Evolutionary conservation across 2,797 vertebrate genomes (phyloP), one percentile per base, ranked within the genome.

Genomic region (Telmatherina bonti): DNA sequence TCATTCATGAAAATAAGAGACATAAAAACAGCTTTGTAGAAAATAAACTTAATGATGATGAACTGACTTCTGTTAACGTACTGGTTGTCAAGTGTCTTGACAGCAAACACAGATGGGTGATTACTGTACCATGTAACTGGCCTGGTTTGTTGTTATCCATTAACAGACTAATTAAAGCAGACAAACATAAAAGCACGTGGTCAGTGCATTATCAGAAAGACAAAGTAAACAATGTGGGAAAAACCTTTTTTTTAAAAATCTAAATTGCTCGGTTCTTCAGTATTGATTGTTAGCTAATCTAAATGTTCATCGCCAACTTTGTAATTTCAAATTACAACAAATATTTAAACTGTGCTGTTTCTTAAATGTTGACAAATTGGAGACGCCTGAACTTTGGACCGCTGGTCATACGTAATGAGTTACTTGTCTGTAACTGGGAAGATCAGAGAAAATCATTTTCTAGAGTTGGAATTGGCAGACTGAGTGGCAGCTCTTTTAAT

Each of bases 61-160:
- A 7, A 38, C 22, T 24, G 2, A 55, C 36, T 27, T 12, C 9
- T 24, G 18, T 20, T 7, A 64, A 65, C 45, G 18, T 36, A 30
- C 4, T n/a, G 13, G 35, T 22, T 2, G 51, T 22, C 15, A 6
- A 5, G 13, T 35, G 49, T 30, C 26, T 43, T 49, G 29, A 22
- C 24, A 47, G 12, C 29, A 30, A 70, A 53, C 18, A 2, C 2
- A 10, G 47, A 56, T 43, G 41, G 10, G 7, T 9, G 20, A 1
- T 60, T 52, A 26, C 26, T 20, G 43, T 45, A 45, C 43, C 22
- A 1, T 45, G 45, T 70, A 22, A 5, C 27, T 24, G 22, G n/a
- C 33, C 10, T 43, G 11, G 43, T 79, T 71, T 35, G 43, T 67
- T 9, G 65, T 71, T 70, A 43, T 45, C 57, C 54, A 70, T 67